A percentile compares a stretch with the other conserved stretches of the same genome.
phyloP scores from a whole-genome alignment of 2,888 invertebrate species.

The Leptinotarsa juncta region DNA sequence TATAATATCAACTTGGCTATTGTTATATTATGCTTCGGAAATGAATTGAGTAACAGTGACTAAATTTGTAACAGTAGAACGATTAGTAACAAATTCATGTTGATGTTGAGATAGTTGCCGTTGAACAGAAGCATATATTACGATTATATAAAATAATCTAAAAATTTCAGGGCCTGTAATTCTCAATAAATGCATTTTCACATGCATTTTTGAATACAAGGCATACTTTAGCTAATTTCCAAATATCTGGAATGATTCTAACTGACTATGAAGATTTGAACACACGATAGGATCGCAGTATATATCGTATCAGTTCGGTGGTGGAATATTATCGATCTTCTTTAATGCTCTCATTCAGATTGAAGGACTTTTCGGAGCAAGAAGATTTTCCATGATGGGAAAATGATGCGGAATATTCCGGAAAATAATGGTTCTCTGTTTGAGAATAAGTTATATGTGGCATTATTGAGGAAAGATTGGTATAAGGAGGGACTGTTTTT shows the following conservation, averaged over 20 bases:
- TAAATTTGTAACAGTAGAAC: too few relatives aligned
- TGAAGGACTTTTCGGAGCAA: conserved; percentile 27
- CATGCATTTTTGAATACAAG: too few relatives aligned
- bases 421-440: background rate
- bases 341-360: conserved; percentile 32
- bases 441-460: background rate
- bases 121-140: too few relatives aligned
- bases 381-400: background rate
- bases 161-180: too few relatives aligned
- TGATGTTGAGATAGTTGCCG: too few relatives aligned
- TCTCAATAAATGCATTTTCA: too few relatives aligned
- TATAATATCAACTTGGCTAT: too few relatives aligned
- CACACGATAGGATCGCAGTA: background rate
- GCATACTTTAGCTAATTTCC: too few relatives aligned
- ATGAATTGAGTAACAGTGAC: too few relatives aligned
- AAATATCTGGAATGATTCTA: background rate
- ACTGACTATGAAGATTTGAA: background rate
- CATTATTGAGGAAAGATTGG: background rate
- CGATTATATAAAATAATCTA: too few relatives aligned
- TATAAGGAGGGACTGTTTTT: background rate
- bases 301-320: background rate
- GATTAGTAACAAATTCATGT: too few relatives aligned
- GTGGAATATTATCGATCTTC: conserved; percentile 25
- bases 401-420: background rate
- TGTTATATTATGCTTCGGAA: too few relatives aligned